phyloP scores from a whole-genome alignment of 2,113 vertebrate genomes.

The Tupaia chinensis region DNA sequence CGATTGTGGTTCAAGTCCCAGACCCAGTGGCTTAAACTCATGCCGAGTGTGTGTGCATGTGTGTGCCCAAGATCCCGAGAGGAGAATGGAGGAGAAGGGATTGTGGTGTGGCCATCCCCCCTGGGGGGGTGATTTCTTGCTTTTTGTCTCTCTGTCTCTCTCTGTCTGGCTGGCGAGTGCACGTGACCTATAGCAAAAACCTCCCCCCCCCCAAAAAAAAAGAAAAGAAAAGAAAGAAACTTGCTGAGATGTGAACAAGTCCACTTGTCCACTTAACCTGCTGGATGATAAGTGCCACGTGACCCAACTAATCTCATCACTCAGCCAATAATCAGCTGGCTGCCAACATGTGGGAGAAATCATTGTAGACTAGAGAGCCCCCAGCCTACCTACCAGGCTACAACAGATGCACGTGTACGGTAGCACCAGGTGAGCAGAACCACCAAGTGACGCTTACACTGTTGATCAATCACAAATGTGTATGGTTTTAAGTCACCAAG shows the following conservation, averaged over 20 bases:
- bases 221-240: too few species aligned
- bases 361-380: background rate
- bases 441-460: background rate
- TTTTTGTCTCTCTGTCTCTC: too few species aligned
- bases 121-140: too few species aligned
- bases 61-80: too few species aligned
- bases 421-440: background rate
- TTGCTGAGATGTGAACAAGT: background rate
- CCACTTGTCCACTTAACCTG: background rate
- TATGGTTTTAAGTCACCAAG: background rate
- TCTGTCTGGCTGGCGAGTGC: too few species aligned
- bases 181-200: too few species aligned
- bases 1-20: too few species aligned
- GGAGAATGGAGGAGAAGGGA: too few species aligned
- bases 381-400: background rate
- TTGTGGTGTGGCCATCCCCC: too few species aligned
- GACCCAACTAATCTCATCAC: background rate
- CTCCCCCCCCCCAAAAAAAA: too few species aligned
- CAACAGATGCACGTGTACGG: background rate
- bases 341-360: background rate
- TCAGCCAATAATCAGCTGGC: background rate
- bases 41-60: too few species aligned
- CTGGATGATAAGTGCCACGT: background rate
- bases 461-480: background rate
- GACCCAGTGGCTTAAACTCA: too few species aligned